Percentiles rank a stretch among this genome's conserved stretches.
phyloP scores from a whole-genome alignment of 2,797 vertebrate species.

The Syncerus caffer region DNA sequence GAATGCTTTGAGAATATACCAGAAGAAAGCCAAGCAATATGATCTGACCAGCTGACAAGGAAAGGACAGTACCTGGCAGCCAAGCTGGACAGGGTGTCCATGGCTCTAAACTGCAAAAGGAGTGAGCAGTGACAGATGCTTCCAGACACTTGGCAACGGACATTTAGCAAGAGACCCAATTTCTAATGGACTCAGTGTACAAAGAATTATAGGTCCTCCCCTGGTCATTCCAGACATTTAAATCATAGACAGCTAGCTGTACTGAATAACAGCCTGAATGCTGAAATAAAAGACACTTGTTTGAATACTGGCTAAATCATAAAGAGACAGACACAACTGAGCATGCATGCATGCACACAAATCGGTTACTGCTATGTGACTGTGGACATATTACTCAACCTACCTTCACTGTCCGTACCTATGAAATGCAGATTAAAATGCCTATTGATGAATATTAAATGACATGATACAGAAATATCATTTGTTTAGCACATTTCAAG shows the following conservation, averaged over 20 bases:
- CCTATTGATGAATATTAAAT: background rate
- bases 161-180: conserved; percentile 10
- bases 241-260: background rate
- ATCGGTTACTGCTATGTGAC: background rate
- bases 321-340: background rate
- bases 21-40: background rate
- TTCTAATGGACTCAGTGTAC: background rate
- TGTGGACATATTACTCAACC: background rate
- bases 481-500: background rate
- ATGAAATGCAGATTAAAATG: conserved; percentile 7
- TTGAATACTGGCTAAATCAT: background rate
- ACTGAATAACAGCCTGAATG: background rate
- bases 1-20: background rate
- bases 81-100: background rate
- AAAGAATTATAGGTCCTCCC: background rate
- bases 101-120: background rate
- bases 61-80: background rate
- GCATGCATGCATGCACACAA: background rate
- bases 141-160: background rate
- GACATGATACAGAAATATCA: background rate
- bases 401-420: background rate
- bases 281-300: background rate
- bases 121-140: background rate
- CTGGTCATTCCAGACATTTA: background rate
- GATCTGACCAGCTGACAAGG: background rate